Base-by-base conservation (phyloP, 2,888 invertebrate genomes). In the Toxonevra muliebris region DNA sequence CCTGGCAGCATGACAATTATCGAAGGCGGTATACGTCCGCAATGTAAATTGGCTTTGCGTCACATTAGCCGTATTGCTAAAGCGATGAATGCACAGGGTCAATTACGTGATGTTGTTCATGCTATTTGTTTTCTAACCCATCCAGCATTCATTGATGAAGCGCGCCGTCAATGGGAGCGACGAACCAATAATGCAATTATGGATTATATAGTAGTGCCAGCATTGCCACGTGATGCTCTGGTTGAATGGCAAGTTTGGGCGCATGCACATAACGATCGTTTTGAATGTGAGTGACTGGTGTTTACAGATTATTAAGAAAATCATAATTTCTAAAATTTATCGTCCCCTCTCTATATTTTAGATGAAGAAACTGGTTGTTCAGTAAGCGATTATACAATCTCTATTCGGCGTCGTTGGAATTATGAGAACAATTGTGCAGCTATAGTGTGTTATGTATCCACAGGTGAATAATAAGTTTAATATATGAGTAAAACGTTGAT, bases 221-320 rank as follows among this genome's bases (percentile, higher is more conserved):
- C 89, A 30, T 87, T 97, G 80, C 97, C 97, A 1, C 88, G 92
- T 59, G 89, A 86, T 73, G 96, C 95, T 20, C 87, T 90, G 62
- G 91, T 97, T 20, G 96, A 97, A 86, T 97, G 96, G 96, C 95
- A 95, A 83, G 94, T 96, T 69, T 94, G 94, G 94, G 94, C 94
- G 53, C 95, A 95, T 84, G 89, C 91, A 67, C 93, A 94, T 86
- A 95, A 95, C 86, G 91, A 92, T 85, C 89, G 93, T 73, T 95
- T 95, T 82, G 94, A 95, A 84, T 95, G 94, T 94, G 86, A 88
- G 89, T 76, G 85, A 43, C 0, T 30, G 20, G 30, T 20, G 2
- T 30, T 30, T 30, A 7, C 30, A 30, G 30, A 30, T 30, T 30
- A 30, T 30, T 30, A 30, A 30, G 30, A 30, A 30, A 4, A 30